A percentile compares a stretch with the other conserved stretches of the same genome.
phyloP scores from a whole-genome alignment of 2,113 vertebrate species.

The Capricornis sumatraensis region DNA sequence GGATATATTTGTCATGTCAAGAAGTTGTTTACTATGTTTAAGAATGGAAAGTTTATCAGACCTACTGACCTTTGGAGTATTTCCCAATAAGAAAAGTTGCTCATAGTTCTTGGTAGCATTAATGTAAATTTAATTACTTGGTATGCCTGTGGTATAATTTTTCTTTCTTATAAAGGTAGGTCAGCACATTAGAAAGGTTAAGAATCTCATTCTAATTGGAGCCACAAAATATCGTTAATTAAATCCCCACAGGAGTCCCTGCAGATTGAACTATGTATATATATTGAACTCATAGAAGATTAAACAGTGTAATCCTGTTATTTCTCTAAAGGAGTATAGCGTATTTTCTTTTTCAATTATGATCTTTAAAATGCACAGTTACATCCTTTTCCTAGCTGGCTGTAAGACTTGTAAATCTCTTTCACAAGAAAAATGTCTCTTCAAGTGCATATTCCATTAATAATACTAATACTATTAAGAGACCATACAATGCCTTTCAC shows the following conservation, averaged over 20 bases:
- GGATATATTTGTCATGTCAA: slow-evolving; percentile 38
- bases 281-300: slow-evolving; percentile 67
- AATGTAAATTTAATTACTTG: slow-evolving; percentile 73
- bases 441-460: slow-evolving; percentile 8
- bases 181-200: slow-evolving; percentile 74
- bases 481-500: neutral
- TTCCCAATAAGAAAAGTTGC: slow-evolving; percentile 43
- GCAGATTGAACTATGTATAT: slow-evolving; percentile 63
- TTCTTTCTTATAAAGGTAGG: slow-evolving; percentile 72
- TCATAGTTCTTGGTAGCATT: slow-evolving; percentile 54
- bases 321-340: slow-evolving; percentile 41
- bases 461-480: slow-evolving; percentile 23
- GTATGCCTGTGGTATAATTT: slow-evolving; percentile 60
- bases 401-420: slow-evolving; percentile 18
- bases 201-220: slow-evolving; percentile 73
- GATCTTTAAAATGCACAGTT: slow-evolving; percentile 46
- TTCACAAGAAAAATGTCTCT: neutral
- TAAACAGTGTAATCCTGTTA: slow-evolving; percentile 61
- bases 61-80: slow-evolving; percentile 51
- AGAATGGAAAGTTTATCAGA: slow-evolving; percentile 40
- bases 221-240: slow-evolving; percentile 73
- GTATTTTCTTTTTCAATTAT: slow-evolving; percentile 59
- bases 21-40: slow-evolving; percentile 53
- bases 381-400: slow-evolving; percentile 8
- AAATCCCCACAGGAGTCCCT: slow-evolving; percentile 68